Conservation (phyloP, 1,140 invertebrate species). For the Drosophila arizonae region DNA sequence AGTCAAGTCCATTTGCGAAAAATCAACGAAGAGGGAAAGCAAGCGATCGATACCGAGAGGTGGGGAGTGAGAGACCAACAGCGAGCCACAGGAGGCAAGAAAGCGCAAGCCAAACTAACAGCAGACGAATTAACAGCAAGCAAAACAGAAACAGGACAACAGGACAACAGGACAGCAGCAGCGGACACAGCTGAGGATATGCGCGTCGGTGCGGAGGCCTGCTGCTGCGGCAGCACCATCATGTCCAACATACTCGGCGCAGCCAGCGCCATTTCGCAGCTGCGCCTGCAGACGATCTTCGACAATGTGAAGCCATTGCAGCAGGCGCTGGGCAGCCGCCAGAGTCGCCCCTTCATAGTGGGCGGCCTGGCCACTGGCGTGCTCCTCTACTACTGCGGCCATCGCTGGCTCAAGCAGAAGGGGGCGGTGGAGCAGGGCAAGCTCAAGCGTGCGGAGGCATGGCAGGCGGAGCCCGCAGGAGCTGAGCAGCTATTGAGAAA, state of each 20-base stretch:
- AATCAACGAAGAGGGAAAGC: too few species aligned
- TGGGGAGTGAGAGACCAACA: too few species aligned
- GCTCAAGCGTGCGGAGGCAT: not conserved
- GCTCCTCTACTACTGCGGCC: conserved; percentile 17
- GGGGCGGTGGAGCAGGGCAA: not conserved
- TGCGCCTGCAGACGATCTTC: conserved; percentile 1
- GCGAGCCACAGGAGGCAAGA: too few species aligned
- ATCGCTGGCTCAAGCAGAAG: conserved; percentile 19
- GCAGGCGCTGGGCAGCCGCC: not conserved
- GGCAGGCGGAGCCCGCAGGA: not conserved
- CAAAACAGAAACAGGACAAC: too few species aligned
- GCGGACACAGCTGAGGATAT: too few species aligned
- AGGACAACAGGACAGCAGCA: too few species aligned
- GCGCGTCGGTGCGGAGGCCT: not conserved
- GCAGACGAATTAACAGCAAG: too few species aligned
- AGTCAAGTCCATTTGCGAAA: not conserved
- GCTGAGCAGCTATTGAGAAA: too few species aligned
- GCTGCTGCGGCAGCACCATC: not conserved
- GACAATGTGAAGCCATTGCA: conserved; percentile 21
- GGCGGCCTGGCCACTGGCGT: conserved; percentile 13
- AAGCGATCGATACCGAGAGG: too few species aligned
- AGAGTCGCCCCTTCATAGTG: conserved; percentile 14
- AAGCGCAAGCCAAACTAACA: too few species aligned
- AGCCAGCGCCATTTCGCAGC: not conserved
- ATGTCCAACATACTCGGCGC: not conserved